A percentile compares a stretch with the other conserved stretches of the same genome.
Conservation (phyloP, 2,888 invertebrate species). For the Ectemnius cavifrons region DNA sequence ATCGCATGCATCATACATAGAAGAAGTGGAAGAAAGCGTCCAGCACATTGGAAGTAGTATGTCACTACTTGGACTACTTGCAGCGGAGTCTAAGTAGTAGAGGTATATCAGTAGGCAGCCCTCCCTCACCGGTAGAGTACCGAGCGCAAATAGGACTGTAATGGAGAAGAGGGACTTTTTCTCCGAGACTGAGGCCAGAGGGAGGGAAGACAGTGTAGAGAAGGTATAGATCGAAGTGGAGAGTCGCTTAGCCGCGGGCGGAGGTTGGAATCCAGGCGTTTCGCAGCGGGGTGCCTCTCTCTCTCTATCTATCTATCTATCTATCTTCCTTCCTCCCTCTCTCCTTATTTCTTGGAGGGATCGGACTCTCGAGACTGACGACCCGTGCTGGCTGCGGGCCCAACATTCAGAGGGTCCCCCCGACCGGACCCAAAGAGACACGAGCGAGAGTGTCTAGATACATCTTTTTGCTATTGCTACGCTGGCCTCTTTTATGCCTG, state of each 20-base stretch:
- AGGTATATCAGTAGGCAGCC: conserved; percentile 7
- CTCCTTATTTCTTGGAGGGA: conserved; percentile 48
- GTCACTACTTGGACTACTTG: too few relatives aligned
- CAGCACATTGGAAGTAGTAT: too few relatives aligned
- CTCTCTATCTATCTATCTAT: too few relatives aligned
- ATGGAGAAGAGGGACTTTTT: conserved; percentile 2
- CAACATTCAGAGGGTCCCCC: conserved; percentile 1
- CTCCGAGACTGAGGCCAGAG: background rate
- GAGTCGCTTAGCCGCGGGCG: conserved; percentile 70
- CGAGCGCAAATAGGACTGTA: conserved; percentile 4
- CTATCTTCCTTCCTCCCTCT: conserved; percentile 25
- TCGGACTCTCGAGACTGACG: conserved; percentile 6
- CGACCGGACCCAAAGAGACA: background rate
- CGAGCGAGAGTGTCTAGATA: background rate
- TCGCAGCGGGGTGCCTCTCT: conserved; percentile 72
- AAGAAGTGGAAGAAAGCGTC: too few relatives aligned
- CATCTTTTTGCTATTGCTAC: too few relatives aligned
- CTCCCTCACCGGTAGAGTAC: background rate
- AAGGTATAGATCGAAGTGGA: conserved; percentile 5
- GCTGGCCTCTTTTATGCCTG: conserved; percentile 25
- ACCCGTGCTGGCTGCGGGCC: background rate
- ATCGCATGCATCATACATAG: too few relatives aligned
- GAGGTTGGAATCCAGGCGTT: conserved; percentile 74
- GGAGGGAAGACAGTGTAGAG: conserved; percentile 32
- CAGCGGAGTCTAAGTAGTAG: background rate